Evolutionary conservation across 2,113 vertebrate genomes (phyloP), one percentile per base, ranked within the genome.

Genomic region (Nibea albiflora): DNA sequence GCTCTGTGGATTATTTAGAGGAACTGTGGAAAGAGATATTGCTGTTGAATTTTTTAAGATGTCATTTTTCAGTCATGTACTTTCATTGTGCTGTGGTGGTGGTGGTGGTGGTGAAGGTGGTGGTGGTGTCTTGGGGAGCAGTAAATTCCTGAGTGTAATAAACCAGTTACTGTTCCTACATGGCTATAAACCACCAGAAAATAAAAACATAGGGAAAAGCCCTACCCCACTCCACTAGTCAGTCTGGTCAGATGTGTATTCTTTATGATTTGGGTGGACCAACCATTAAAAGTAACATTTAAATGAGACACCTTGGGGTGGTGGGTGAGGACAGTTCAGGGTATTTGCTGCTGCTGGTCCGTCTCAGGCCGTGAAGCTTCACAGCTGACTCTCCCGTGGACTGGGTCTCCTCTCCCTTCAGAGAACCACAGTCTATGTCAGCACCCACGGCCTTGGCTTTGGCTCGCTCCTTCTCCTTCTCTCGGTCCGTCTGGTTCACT

Each of bases 381-480:
- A 96, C 81, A 1, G 94, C 90, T 20, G 94, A 94, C 81, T 98
- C 97, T 0, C 95, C 96, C 0, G 95, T 81, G 3, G 94, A 94
- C 0, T 93, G 84, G 17, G 47, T 46, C 24, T 84, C 53, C 16
- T 92, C 95, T 22, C 81, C 73, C 76, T 95, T 95, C 71, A 94
- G 83, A 22, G 91, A 93, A 22, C 88, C 61, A 17, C 92, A 95
- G 78, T 99, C 97, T 0, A 96, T 91, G 85, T 99, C 98, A 4
- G 95, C 92, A 0, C 96, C 95, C 85, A 96, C 97, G 0, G 98
- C 98, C 85, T 99, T 99, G 66, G 98, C 98, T 81, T 98, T 98
- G 81, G 98, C 98, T 73, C 97, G 95, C 90, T 98, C 98, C 86
- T 99, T 99, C 89, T 99, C 98, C 6, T 96, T 96, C 89, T 96